Base-by-base conservation (phyloP, 2,113 vertebrate genomes). In the Uria aalge region DNA sequence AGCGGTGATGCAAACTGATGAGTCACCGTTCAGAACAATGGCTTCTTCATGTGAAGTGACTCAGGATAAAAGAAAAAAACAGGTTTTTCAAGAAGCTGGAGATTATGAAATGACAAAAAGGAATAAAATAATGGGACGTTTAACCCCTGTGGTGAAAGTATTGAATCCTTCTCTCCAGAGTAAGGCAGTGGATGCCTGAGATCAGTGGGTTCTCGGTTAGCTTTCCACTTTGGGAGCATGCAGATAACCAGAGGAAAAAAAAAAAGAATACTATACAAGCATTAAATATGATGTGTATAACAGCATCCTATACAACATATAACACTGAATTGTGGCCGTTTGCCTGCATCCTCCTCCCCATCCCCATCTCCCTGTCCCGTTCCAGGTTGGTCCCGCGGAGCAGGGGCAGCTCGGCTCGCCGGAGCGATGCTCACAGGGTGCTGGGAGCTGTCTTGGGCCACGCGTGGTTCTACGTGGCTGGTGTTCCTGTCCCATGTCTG, bases 1-100 rank as follows among this genome's bases (percentile, higher is more conserved):
- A 60, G 55, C 7, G 85, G 45, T 93, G 87, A 90, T 95, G 96
- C 92, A 92, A 88, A 82, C 15, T 68, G 66, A 45, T 94, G 93
- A 97, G 82, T 97, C 93, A 96, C 57, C 12, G 27, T 76, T 85
- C 41, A 80, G 85, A 96, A 96, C 96, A 95, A 93, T 95, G 34
- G 85, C 66, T 88, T 88, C 90, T 93, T 91, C 90, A 11, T 71
- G 74, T 3, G 6, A 83, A 93, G 57, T 92, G 81, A 90, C 62
- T 95, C 66, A 82, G 67, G 92, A 90, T 69, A 85, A 93, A 94
- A 96, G 95, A 29, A 82, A 57, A 57, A 91, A 95, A 83, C 96
- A 88, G 92, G 88, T 93, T 95, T 95, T 80, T 83, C 95, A 66
- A 92, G 91, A 48, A 75, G 69, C 48, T 34, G 78, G 68, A 77